These are phyloP conservation scores for Sebastes trivittatus DNA, from an alignment of 2,797 vertebrate species.

Conservation along the genomic window DNA sequence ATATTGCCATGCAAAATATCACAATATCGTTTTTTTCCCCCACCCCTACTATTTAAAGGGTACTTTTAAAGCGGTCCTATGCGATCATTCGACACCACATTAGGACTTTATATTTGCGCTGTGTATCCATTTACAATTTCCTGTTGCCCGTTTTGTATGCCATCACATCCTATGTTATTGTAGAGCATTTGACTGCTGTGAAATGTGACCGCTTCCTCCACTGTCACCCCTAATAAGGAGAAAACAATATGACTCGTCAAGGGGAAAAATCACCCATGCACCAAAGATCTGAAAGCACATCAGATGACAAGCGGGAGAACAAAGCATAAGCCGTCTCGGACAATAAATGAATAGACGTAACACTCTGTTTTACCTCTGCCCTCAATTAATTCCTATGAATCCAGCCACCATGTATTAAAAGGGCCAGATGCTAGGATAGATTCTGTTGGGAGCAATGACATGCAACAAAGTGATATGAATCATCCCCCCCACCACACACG, in stretches of 20 bases:
- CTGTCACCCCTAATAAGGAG: slow-evolving; percentile 37
- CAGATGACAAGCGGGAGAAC: slow-evolving; percentile 32
- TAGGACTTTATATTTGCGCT: neutral
- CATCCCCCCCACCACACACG: slow-evolving; percentile 16
- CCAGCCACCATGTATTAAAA: slow-evolving; percentile 72
- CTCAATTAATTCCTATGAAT: slow-evolving; percentile 77
- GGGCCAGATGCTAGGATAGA: slow-evolving; percentile 80
- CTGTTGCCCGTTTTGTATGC: slow-evolving; percentile 38
- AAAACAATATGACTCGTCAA: slow-evolving; percentile 64
- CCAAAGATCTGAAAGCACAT: slow-evolving; percentile 42
- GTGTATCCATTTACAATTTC: slow-evolving; percentile 56
- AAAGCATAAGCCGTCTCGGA: slow-evolving; percentile 50
- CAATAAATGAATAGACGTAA: slow-evolving; percentile 62
- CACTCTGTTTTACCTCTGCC: slow-evolving; percentile 69
- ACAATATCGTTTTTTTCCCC: rapidly evolving
- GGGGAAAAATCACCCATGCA: slow-evolving; percentile 42
- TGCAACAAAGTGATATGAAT: slow-evolving; percentile 81
- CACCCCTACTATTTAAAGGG: neutral
- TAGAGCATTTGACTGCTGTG: slow-evolving; percentile 45
- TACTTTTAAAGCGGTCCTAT: neutral
- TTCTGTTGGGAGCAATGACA: slow-evolving; percentile 80
- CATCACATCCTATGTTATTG: slow-evolving; percentile 52
- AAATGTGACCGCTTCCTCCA: slow-evolving; percentile 62
- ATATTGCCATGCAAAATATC: no score
- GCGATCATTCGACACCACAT: slow-evolving; percentile 37